Conservation (phyloP, 2,797 vertebrate genomes). For the Sebastolobus altivelis region DNA sequence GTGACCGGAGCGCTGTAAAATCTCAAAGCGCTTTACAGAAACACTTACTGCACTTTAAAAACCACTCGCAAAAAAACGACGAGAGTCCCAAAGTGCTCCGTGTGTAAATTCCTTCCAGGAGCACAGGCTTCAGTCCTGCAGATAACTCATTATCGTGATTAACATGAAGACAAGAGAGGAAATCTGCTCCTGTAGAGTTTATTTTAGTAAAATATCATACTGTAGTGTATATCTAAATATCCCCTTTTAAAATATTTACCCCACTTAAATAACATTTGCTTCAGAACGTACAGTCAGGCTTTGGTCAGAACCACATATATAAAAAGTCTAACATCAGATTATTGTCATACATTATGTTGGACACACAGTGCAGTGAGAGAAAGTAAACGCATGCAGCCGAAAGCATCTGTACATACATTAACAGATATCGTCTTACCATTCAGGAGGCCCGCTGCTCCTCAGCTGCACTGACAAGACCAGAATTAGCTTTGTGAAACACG, state of each 20-base stretch:
- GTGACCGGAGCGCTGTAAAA: slow-evolving; percentile 69
- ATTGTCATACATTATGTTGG: slow-evolving; percentile 11
- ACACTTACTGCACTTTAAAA: slow-evolving; percentile 69
- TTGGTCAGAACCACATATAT: not conserved
- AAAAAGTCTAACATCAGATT: slow-evolving; percentile 9
- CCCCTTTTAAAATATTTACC: slow-evolving; percentile 14
- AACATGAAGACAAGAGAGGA: not conserved
- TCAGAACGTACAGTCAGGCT: slow-evolving; percentile 11
- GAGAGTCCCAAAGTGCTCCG: slow-evolving; percentile 18
- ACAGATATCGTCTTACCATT: slow-evolving; percentile 59
- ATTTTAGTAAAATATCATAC: slow-evolving; percentile 46
- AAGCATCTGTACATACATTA: slow-evolving; percentile 43
- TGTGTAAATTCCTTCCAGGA: slow-evolving; percentile 22
- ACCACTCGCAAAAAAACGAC: slow-evolving; percentile 10
- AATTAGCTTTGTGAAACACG: slow-evolving; percentile 30
- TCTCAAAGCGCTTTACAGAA: slow-evolving; percentile 65
- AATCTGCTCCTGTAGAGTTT: slow-evolving; percentile 18
- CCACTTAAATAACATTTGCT: slow-evolving; percentile 26
- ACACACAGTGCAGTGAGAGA: not conserved
- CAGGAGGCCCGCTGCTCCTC: slow-evolving; percentile 37
- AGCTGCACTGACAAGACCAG: slow-evolving; percentile 8
- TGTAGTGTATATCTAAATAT: slow-evolving; percentile 1
- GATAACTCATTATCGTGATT: not conserved
- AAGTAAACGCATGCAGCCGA: slow-evolving; percentile 14
- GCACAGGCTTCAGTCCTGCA: slow-evolving; percentile 5